Evolutionary conservation across 2,113 vertebrate species (phyloP).

Genomic region (Neodontobutis hainanensis): DNA sequence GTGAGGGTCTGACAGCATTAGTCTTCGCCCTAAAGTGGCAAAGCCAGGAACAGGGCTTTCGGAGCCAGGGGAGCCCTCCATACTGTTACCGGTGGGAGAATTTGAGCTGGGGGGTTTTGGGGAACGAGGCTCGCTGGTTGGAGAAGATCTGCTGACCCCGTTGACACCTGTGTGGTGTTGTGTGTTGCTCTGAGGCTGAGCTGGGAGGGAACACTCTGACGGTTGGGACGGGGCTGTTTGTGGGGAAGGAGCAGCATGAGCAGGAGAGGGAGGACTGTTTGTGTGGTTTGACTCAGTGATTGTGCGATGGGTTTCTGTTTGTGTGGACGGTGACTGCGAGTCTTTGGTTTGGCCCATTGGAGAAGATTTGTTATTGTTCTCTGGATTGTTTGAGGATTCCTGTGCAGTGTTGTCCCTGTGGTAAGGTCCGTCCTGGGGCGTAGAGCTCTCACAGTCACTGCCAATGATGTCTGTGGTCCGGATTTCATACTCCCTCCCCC

Average conservation of each 20-base stretch:
- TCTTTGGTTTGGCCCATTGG: constrained; percentile 36
- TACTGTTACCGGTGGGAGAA: constrained; percentile 64
- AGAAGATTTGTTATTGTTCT: constrained; percentile 27
- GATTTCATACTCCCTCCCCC: constrained; percentile 64
- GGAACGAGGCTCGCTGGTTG: constrained; percentile 13
- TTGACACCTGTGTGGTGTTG: constrained; percentile 12
- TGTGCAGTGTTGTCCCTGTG: constrained; percentile 6
- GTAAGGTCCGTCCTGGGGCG: constrained; percentile 45
- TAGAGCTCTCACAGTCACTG: constrained; percentile 56
- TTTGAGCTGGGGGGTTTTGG: constrained; percentile 53
- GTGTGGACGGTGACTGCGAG: constrained; percentile 20
- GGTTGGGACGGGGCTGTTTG: constrained; percentile 7
- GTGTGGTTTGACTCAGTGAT: constrained; percentile 36
- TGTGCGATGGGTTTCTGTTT: constrained; percentile 36
- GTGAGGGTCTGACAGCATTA: constrained; percentile 71
- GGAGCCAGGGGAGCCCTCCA: constrained; percentile 76
- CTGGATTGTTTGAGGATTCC: constrained; percentile 32
- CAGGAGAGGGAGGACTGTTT: constrained; percentile 18
- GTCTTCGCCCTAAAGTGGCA: constrained; percentile 76
- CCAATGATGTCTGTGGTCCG: constrained; percentile 71
- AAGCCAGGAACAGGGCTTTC: constrained; percentile 78
- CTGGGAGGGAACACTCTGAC: constrained; percentile 40
- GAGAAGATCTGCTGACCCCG: constrained; percentile 39
- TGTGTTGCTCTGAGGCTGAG: constrained; percentile 44
- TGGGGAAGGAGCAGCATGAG: constrained; percentile 5